Conservation (phyloP, 1,140 invertebrate species). For the Periplaneta americana region DNA sequence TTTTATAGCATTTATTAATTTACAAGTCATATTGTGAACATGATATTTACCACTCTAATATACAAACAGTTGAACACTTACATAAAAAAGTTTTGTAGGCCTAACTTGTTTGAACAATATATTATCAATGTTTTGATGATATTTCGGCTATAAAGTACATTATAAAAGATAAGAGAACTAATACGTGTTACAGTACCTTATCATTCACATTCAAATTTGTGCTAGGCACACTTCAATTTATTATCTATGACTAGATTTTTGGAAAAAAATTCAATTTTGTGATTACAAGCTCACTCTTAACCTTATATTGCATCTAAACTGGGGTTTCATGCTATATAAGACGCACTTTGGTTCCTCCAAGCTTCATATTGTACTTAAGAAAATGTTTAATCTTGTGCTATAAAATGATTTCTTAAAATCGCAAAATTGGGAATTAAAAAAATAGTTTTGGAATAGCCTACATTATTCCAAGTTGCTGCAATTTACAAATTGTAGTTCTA, state of each 20-base stretch:
- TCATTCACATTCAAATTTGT: background rate
- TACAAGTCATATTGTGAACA: background rate
- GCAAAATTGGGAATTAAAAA: background rate
- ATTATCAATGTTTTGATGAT: background rate
- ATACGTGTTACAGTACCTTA: background rate
- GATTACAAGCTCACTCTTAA: background rate
- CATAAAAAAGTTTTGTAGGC: background rate
- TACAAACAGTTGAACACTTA: background rate
- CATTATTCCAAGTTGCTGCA: background rate
- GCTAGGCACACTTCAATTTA: background rate
- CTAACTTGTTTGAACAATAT: background rate
- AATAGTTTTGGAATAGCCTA: background rate
- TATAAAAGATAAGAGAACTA: background rate
- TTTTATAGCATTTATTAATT: background rate
- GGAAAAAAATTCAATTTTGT: background rate
- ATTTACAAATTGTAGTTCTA: background rate
- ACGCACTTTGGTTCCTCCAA: background rate
- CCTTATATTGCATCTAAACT: background rate
- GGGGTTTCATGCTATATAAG: background rate
- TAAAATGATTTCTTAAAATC: background rate
- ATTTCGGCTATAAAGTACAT: background rate
- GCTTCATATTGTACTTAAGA: background rate
- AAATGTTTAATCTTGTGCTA: background rate
- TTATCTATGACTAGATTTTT: background rate
- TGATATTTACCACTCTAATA: background rate